These are phyloP conservation scores for Melinaea menophilus DNA, from an alignment of 2,888 invertebrate genomes.

Conservation along the genomic window DNA sequence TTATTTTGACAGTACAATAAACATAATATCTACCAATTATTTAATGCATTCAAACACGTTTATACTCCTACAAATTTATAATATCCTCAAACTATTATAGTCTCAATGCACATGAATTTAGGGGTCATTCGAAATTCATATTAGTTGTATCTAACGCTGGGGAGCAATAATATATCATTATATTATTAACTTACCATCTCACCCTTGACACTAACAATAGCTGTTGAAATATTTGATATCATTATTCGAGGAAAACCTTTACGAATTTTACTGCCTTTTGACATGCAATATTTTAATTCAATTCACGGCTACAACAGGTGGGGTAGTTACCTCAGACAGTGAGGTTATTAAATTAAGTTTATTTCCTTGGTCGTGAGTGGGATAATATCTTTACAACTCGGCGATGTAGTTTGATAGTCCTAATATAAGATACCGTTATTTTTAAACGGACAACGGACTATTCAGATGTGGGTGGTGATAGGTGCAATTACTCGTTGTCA, in stretches of 20 bases:
- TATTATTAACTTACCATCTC: constrained; percentile 76
- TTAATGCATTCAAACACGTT: constrained; percentile 36
- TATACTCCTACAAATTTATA: background rate
- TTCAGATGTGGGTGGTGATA: background rate
- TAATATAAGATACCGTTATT: constrained; percentile 25
- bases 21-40: constrained; percentile 64
- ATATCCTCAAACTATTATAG: constrained; percentile 32
- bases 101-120: constrained; percentile 29
- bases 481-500: background rate
- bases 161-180: constrained; percentile 73
- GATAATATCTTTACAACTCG: constrained; percentile 60
- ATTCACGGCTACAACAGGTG: constrained; percentile 60
- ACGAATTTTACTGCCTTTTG: constrained; percentile 61
- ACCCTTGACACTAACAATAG: constrained; percentile 76
- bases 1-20: constrained; percentile 71
- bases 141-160: constrained; percentile 58
- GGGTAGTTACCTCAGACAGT: constrained; percentile 43
- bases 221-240: constrained; percentile 74
- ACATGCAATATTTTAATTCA: constrained; percentile 74
- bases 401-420: constrained; percentile 39
- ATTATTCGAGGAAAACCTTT: constrained; percentile 60
- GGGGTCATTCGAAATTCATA: constrained; percentile 29
- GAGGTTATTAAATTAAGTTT: constrained; percentile 42
- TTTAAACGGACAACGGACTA: constrained; percentile 11
- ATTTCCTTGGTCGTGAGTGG: constrained; percentile 57